Conservation (phyloP, 2,888 invertebrate species). For the Standfussiana lucernea region DNA sequence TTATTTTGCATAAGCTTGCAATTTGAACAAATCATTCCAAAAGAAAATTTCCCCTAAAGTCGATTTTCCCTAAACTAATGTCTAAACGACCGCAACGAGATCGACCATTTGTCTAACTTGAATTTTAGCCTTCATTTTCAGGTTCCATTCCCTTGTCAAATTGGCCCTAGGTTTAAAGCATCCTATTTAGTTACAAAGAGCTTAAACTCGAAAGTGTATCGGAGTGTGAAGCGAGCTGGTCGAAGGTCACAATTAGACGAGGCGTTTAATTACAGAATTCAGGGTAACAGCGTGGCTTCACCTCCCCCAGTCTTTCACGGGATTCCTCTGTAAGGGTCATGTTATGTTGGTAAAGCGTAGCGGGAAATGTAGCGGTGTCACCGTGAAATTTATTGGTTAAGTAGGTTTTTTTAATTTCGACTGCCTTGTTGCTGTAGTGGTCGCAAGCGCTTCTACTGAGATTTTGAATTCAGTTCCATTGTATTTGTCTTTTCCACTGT, state of each 20-base stretch:
- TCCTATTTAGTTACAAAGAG: conserved; percentile 76
- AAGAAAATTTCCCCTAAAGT: too few species aligned
- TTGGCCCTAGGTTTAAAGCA: conserved; percentile 46
- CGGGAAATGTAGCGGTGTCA: conserved; percentile 31
- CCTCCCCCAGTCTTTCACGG: conserved; percentile 86
- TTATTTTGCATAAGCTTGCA: too few species aligned
- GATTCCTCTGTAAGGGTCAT: conserved; percentile 77
- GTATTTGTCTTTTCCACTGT: neutral
- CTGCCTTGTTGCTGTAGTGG: too few species aligned
- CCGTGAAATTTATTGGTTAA: neutral
- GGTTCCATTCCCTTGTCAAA: conserved; percentile 28
- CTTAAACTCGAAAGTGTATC: conserved; percentile 77
- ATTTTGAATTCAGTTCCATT: neutral
- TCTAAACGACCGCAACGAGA: conserved; percentile 1
- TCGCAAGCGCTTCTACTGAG: too few species aligned
- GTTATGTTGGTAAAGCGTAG: conserved; percentile 45
- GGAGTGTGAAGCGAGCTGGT: conserved; percentile 79
- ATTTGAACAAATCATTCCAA: conserved; percentile 5
- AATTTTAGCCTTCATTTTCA: conserved; percentile 13
- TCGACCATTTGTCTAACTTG: conserved; percentile 6
- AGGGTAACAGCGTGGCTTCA: conserved; percentile 87
- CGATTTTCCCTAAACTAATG: neutral
- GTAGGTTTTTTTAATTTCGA: neutral
- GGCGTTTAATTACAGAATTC: conserved; percentile 90
- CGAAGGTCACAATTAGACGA: conserved; percentile 88